phyloP scores from a whole-genome alignment of 2,797 vertebrate species.

The Capromys pilorides region DNA sequence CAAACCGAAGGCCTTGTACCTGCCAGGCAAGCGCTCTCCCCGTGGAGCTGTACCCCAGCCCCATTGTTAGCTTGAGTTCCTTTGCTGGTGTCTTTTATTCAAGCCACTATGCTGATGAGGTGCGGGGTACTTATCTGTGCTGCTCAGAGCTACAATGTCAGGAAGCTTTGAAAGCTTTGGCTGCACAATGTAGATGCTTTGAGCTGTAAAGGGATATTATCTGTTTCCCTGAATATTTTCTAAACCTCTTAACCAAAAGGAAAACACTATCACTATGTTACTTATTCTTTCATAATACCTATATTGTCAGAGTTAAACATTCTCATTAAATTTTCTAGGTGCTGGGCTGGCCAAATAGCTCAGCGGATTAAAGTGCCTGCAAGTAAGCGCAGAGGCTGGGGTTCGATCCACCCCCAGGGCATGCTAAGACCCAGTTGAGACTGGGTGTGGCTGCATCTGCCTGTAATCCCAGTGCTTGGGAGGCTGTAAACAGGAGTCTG shows the following conservation, averaged over 20 bases:
- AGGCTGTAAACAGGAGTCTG: too few species aligned
- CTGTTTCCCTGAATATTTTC: neutral
- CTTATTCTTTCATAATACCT: neutral
- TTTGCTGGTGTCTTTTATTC: neutral
- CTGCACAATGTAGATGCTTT: neutral
- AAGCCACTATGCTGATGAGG: neutral
- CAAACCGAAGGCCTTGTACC: neutral
- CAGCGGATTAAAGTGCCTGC: too few species aligned
- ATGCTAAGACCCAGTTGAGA: too few species aligned
- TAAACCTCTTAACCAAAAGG: slow-evolving; percentile 7
- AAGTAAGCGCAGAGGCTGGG: too few species aligned
- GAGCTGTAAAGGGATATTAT: neutral
- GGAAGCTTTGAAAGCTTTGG: neutral
- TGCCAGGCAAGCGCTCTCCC: neutral
- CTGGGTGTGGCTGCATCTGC: too few species aligned
- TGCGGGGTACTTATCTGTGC: neutral
- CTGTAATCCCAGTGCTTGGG: too few species aligned
- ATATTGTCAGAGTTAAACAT: neutral
- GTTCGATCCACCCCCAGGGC: too few species aligned
- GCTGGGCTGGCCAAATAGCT: too few species aligned
- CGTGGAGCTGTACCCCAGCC: neutral
- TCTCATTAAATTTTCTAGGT: neutral
- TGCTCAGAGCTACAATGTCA: neutral
- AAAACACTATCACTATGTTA: neutral
- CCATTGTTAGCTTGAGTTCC: neutral